A percentile compares a stretch with the other conserved stretches of the same genome.
Evolutionary conservation across 2,888 invertebrate genomes (phyloP).

Genomic region (Entomobrya multifasciata): DNA sequence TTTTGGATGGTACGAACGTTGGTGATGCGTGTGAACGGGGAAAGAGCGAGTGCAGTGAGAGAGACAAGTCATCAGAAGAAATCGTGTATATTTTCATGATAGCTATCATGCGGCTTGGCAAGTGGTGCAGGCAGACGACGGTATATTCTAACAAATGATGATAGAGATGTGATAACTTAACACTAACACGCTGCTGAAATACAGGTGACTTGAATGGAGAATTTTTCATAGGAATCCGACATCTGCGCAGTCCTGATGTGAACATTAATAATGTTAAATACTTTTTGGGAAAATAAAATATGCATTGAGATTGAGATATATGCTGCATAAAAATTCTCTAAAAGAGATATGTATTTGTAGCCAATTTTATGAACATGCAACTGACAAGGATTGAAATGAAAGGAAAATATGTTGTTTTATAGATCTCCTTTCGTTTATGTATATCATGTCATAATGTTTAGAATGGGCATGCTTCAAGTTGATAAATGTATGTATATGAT

Average conservation of each 20-base stretch:
- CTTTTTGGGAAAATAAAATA: too few species aligned
- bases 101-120: neutral
- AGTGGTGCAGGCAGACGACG: neutral
- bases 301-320: too few species aligned
- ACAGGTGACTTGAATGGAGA: neutral
- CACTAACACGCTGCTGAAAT: neutral
- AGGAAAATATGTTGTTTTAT: slow-evolving; percentile 9
- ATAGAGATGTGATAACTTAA: neutral
- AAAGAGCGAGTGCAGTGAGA: slow-evolving; percentile 6
- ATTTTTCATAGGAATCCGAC: too few species aligned
- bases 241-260: too few species aligned
- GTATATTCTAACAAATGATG: too few species aligned
- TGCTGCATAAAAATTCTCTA: too few species aligned
- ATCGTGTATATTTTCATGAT: slow-evolving; percentile 17
- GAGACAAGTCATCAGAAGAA: slow-evolving; percentile 25
- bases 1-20: neutral
- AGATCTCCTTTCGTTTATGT: too few species aligned
- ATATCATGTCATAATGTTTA: neutral
- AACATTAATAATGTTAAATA: too few species aligned
- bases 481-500: too few species aligned
- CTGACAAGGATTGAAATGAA: neutral
- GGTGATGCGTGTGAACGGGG: neutral
- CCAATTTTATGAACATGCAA: slow-evolving; percentile 13
- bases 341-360: too few species aligned
- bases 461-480: too few species aligned